Evolutionary conservation across 2,113 vertebrate genomes (phyloP), one percentile per base, ranked within the genome.

Genomic region (Bostrychus sinensis): DNA sequence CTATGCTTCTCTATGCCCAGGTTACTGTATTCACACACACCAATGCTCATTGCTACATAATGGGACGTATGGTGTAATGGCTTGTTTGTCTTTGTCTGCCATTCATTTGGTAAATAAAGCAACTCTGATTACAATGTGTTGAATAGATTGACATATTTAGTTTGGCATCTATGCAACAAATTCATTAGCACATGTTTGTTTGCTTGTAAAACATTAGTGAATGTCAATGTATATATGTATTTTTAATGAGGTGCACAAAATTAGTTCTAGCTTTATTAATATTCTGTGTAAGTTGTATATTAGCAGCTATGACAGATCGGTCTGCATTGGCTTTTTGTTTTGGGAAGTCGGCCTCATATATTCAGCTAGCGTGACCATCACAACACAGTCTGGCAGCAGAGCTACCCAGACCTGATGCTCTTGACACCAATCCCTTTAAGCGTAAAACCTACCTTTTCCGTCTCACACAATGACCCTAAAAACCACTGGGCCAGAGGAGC

Each of bases 51-150:
- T 74, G 71, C 72, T 80, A 58, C 77, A 65, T 79, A 71, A 82
- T 77, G 71, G 43, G 72, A 84, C 82, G 78, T 85, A 83, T 85
- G 70, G 80, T 70, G 77, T 85, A 83, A 85, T 86, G 65, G 78
- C 72, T 79, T 83, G 78, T 86, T 82, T 83, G 76, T 73, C 72
- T 72, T 64, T 69, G 62, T 70, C 74, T 58, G 73, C 66, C 56
- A 55, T 82, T 80, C 60, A 56, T 59, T 43, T 62, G 56, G 75
- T 82, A 85, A 88, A 88, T 83, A 88, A 81, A 57, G 23, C 72
- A 58, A 70, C 66, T 77, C 81, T 81, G 39, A 81, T 86, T 89
- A 83, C 82, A 84, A 86, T 88, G 76, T 34, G 5, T 58, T 51
- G 64, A 73, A 71, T 41, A 11, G 30, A 20, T 16, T 60, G 3